Evolutionary conservation across 2,113 vertebrate species (phyloP).

Genomic region (Tautogolabrus adspersus): DNA sequence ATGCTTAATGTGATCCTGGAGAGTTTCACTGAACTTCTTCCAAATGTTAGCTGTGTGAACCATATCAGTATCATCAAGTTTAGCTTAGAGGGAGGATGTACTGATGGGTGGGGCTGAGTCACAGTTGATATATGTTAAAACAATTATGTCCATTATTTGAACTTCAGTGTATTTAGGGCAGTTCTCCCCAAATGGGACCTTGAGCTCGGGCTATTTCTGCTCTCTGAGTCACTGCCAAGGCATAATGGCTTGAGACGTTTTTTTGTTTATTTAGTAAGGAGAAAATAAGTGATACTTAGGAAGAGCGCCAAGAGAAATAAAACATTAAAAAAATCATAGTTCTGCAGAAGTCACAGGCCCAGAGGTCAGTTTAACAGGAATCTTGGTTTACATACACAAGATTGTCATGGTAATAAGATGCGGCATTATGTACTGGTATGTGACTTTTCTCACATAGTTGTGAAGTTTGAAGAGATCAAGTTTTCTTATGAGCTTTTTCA

Average conservation of each 20-base stretch:
- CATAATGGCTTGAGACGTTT: slow-evolving; percentile 53
- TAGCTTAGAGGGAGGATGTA: neutral
- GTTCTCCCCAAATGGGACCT: slow-evolving; percentile 42
- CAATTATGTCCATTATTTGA: slow-evolving; percentile 32
- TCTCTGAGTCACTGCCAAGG: slow-evolving; percentile 50
- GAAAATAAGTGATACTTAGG: slow-evolving; percentile 62
- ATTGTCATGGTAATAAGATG: slow-evolving; percentile 17
- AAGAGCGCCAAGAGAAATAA: slow-evolving; percentile 56
- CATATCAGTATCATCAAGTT: neutral
- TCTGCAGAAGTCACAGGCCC: slow-evolving; percentile 40
- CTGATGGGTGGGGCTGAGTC: slow-evolving; percentile 14
- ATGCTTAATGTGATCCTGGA: too few relatives aligned
- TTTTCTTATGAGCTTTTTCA: neutral
- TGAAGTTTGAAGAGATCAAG: slow-evolving; percentile 5
- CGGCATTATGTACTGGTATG: slow-evolving; percentile 40
- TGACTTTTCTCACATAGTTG: slow-evolving; percentile 38
- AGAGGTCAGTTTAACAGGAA: slow-evolving; percentile 45
- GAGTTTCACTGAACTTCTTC: too few relatives aligned
- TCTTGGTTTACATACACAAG: slow-evolving; percentile 45
- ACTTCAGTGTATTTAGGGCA: slow-evolving; percentile 26
- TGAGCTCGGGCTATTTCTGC: slow-evolving; percentile 37
- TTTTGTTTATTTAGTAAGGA: slow-evolving; percentile 68
- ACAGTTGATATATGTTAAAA: slow-evolving; percentile 12
- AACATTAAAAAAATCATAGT: slow-evolving; percentile 45
- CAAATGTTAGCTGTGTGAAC: too few relatives aligned